phyloP scores from a whole-genome alignment of 2,888 invertebrate genomes.

The Leucania comma region DNA sequence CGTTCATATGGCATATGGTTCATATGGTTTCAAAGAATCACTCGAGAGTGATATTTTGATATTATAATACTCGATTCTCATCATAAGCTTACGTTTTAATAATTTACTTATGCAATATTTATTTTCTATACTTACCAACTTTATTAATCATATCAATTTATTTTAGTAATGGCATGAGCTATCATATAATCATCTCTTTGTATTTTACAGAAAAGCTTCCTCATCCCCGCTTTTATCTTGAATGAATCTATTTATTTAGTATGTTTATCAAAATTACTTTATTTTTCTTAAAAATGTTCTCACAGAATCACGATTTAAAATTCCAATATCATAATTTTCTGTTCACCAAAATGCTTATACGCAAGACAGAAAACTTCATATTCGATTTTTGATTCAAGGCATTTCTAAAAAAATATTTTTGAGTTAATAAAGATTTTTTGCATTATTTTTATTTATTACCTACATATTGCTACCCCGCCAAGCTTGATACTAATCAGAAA shows the following conservation, averaged over 20 bases:
- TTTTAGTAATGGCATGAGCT: constrained; percentile 47
- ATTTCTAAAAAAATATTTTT: constrained; percentile 8
- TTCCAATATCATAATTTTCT: constrained; percentile 19
- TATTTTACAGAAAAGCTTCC: constrained; percentile 69
- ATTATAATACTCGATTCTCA: not conserved
- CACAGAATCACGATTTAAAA: not conserved
- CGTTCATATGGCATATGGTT: no score
- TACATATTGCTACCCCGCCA: constrained; percentile 78
- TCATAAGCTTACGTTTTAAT: constrained; percentile 36
- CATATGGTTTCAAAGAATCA: no score
- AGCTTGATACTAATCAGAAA: constrained; percentile 89
- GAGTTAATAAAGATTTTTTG: constrained; percentile 14
- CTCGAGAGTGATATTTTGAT: not conserved
- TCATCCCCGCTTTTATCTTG: constrained; percentile 70
- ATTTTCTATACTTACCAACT: constrained; percentile 9
- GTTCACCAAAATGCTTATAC: constrained; percentile 26
- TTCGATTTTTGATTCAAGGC: constrained; percentile 1
- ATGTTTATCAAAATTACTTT: constrained; percentile 26
- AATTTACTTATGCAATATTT: constrained; percentile 16
- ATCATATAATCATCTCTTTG: constrained; percentile 58
- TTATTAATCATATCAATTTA: constrained; percentile 22
- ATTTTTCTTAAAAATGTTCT: constrained; percentile 37
- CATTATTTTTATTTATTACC: constrained; percentile 47
- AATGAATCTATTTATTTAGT: constrained; percentile 35
- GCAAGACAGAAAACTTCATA: constrained; percentile 2